phyloP scores from a whole-genome alignment of 2,888 invertebrate genomes.

The Nephrotoma appendiculata region DNA sequence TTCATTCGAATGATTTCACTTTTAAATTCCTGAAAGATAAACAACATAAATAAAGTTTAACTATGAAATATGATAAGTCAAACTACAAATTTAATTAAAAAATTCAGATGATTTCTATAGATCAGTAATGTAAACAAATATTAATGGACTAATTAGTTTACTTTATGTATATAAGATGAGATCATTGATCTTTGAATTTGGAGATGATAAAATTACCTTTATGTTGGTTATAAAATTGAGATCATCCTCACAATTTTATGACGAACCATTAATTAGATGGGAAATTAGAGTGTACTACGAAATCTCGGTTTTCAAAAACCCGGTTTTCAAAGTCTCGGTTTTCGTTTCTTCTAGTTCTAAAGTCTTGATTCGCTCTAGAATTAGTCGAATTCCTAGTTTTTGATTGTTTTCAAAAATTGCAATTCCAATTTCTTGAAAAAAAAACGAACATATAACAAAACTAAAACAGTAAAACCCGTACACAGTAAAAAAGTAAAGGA shows the following conservation, averaged over 20 bases:
- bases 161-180: background rate
- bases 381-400: no score
- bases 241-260: background rate
- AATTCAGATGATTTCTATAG: background rate
- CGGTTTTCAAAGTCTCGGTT: no score
- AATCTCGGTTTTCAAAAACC: no score
- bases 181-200: background rate
- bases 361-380: no score
- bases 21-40: background rate
- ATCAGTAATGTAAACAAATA: background rate
- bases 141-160: background rate
- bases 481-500: no score
- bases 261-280: no score
- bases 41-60: background rate
- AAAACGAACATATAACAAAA: no score
- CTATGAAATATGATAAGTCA: background rate
- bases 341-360: no score
- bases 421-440: no score
- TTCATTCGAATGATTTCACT: background rate
- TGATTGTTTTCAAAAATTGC: no score
- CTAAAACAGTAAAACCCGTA: no score
- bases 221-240: background rate
- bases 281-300: no score
- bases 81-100: background rate
- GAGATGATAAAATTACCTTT: background rate